Percentiles rank a stretch among this genome's conserved stretches.
Conservation (phyloP, 1,140 invertebrate species). For the Wasmannia auropunctata region DNA sequence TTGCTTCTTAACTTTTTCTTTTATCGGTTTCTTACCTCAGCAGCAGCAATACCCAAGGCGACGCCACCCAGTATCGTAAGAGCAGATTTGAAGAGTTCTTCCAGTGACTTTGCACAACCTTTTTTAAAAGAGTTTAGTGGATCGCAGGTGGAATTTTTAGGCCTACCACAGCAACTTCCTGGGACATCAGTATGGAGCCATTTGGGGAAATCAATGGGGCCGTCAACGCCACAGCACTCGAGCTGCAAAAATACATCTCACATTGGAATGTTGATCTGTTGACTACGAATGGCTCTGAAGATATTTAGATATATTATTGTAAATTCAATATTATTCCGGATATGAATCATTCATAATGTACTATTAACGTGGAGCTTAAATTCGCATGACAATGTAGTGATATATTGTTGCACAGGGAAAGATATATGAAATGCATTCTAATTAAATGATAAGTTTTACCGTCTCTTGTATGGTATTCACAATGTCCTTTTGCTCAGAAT, state of each 20-base stretch:
- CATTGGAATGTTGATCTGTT: not conserved
- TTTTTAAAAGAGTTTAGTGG: constrained; percentile 46
- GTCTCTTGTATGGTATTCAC: constrained; percentile 85
- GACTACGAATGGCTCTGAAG: too few species aligned
- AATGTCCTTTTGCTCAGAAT: constrained; percentile 70
- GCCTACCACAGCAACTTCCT: constrained; percentile 71
- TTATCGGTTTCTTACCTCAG: constrained; percentile 86
- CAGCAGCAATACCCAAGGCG: constrained; percentile 88
- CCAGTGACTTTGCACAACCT: constrained; percentile 84
- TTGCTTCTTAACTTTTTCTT: not conserved
- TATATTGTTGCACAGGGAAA: not conserved
- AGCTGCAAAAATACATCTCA: constrained; percentile 82
- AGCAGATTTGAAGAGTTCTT: constrained; percentile 83
- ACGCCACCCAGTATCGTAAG: constrained; percentile 87
- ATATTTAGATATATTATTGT: not conserved
- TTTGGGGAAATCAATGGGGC: not conserved
- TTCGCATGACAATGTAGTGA: not conserved
- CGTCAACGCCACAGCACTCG: constrained; percentile 88
- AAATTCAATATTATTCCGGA: not conserved
- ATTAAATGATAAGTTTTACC: constrained; percentile 82
- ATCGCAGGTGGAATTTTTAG: not conserved
- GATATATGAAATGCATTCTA: not conserved
- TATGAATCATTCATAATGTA: not conserved
- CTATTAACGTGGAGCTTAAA: not conserved
- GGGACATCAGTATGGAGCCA: constrained; percentile 71